These are phyloP conservation scores for Lasioglossum vierecki DNA, from an alignment of 2,888 invertebrate species.

Conservation along the genomic window DNA sequence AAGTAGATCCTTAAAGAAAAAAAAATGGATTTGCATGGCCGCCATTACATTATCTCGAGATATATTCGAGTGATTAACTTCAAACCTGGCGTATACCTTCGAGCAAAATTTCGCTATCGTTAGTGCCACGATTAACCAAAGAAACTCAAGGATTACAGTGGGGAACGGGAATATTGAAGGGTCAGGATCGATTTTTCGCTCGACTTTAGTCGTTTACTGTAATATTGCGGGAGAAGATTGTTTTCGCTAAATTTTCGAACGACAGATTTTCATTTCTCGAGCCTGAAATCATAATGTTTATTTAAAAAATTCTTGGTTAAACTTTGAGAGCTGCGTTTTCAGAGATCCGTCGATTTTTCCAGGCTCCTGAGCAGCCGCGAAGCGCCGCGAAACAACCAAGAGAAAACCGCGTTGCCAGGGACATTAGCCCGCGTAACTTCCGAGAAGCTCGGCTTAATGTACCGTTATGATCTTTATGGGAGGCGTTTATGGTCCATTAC, in stretches of 20 bases:
- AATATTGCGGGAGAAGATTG: background rate
- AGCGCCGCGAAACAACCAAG: conserved; percentile 20
- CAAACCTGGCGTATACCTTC: background rate
- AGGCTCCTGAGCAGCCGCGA: background rate
- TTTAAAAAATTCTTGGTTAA: too few relatives aligned
- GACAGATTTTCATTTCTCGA: too few relatives aligned
- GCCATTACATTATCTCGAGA: background rate
- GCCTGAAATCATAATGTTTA: too few relatives aligned
- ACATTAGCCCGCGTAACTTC: conserved; percentile 75
- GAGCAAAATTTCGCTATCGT: background rate
- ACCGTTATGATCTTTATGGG: conserved; percentile 82
- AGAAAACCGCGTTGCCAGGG: conserved; percentile 1
- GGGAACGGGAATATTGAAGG: background rate
- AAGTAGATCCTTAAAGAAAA: background rate
- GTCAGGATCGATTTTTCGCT: background rate
- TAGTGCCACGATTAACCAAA: background rate
- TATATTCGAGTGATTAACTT: background rate
- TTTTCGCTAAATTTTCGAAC: background rate
- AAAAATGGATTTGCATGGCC: background rate
- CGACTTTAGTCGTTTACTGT: background rate
- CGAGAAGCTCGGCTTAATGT: conserved; percentile 78
- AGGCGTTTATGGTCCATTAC: conserved; percentile 79
- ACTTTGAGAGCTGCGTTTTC: background rate
- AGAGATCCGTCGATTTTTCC: background rate
- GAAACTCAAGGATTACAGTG: background rate